Conservation (phyloP, 2,888 invertebrate genomes). For the Meloe dianella region DNA sequence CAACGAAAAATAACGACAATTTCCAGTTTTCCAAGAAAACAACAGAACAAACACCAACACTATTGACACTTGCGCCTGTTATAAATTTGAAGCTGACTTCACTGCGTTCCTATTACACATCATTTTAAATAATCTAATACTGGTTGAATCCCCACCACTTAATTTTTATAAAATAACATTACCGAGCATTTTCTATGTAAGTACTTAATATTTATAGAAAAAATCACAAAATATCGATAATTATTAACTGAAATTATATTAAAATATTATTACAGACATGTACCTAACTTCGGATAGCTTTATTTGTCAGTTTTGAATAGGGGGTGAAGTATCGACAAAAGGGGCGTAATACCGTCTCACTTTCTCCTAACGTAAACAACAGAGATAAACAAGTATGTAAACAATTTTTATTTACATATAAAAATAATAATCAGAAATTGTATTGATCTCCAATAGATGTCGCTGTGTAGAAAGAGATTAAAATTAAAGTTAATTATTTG, state of each 20-base stretch:
- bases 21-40: background rate
- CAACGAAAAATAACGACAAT: background rate
- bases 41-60: conserved; percentile 1
- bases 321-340: background rate
- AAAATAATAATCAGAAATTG: background rate
- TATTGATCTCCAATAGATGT: background rate
- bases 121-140: background rate
- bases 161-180: background rate
- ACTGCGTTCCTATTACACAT: background rate
- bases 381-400: background rate
- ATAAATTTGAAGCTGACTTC: background rate
- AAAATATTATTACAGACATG: background rate
- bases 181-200: background rate
- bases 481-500: no score
- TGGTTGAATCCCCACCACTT: background rate
- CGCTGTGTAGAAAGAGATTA: background rate
- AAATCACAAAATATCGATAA: background rate
- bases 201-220: background rate
- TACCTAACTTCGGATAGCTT: background rate
- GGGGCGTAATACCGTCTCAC: background rate
- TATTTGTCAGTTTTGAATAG: background rate
- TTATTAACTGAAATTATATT: background rate
- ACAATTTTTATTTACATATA: background rate
- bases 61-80: background rate
- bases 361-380: background rate